Evolutionary conservation across 1,140 invertebrate genomes (phyloP).

Genomic region (Hirudo medicinalis): DNA sequence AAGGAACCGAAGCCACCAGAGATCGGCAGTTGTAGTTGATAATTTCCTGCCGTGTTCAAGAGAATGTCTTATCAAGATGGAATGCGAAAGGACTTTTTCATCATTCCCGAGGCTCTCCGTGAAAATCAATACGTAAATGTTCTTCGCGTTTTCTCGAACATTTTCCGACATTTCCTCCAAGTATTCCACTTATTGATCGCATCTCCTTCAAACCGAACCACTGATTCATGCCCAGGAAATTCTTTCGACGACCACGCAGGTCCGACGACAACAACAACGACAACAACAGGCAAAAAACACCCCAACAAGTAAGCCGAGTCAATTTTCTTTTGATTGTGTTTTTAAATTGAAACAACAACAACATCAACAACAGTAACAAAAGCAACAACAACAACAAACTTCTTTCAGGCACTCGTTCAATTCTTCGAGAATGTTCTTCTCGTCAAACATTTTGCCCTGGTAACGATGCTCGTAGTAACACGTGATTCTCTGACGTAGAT

Average conservation of each 20-base stretch:
- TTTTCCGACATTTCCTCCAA: not conserved
- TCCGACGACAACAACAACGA: too few species aligned
- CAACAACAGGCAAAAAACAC: too few species aligned
- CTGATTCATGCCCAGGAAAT: not conserved
- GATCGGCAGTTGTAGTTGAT: slow-evolving; percentile 55
- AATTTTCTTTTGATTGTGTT: not conserved
- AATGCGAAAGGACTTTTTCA: slow-evolving; percentile 1
- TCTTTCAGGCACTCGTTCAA: slow-evolving; percentile 83
- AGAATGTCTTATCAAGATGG: slow-evolving; percentile 49
- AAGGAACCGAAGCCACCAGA: slow-evolving; percentile 84
- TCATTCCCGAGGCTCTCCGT: not conserved
- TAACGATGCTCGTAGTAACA: slow-evolving; percentile 89
- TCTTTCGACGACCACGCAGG: not conserved
- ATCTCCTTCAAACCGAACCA: not conserved
- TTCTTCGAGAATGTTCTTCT: slow-evolving; percentile 83
- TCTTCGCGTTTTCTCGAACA: not conserved
- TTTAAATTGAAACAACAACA: not conserved
- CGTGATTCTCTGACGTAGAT: slow-evolving; percentile 83
- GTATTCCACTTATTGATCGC: not conserved
- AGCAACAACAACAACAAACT: slow-evolving; percentile 35
- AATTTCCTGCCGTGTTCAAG: slow-evolving; percentile 5
- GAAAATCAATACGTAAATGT: too few species aligned
- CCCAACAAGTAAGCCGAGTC: not conserved
- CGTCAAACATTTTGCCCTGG: slow-evolving; percentile 51
- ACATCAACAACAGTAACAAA: not conserved